Percentiles rank a stretch among this genome's conserved stretches.
phyloP scores from a whole-genome alignment of 2,888 invertebrate genomes.

The Pegoplata infirma region DNA sequence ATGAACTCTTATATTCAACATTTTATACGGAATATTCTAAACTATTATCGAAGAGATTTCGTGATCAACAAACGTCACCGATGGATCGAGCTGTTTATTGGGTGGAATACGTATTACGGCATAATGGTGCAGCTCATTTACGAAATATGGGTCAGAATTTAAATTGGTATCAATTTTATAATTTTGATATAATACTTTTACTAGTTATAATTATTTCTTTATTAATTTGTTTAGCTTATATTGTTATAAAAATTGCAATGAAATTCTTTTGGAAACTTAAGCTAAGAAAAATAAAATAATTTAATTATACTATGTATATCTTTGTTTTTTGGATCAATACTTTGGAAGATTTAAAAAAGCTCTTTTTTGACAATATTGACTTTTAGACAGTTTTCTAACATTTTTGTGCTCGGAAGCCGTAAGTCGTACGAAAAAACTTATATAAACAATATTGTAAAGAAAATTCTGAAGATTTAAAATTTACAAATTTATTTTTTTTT shows the following conservation, averaged over 20 bases:
- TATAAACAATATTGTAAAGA: no score
- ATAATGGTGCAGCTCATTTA: slow-evolving; percentile 37
- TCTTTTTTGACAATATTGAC: no score
- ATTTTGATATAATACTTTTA: slow-evolving; percentile 2
- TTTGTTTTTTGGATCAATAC: no score
- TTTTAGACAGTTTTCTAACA: no score
- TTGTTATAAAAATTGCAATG: background rate
- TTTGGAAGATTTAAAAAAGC: no score
- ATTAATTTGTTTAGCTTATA: background rate
- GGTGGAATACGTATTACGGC: slow-evolving; percentile 41
- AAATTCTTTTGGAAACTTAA: background rate
- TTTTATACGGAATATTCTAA: background rate
- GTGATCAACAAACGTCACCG: slow-evolving; percentile 34
- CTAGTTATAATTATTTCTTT: background rate
- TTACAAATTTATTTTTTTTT: no score
- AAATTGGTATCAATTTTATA: slow-evolving; percentile 21
- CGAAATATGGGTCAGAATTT: slow-evolving; percentile 25
- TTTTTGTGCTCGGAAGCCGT: no score
- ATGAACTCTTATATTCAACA: background rate
- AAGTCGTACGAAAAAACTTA: no score
- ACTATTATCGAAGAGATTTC: slow-evolving; percentile 6
- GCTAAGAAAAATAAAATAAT: no score
- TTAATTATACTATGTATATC: no score
- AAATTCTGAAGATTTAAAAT: no score
- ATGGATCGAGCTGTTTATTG: slow-evolving; percentile 35